Percentiles rank a stretch among this genome's conserved stretches.
phyloP scores from a whole-genome alignment of 2,888 invertebrate species.

The Tetramorium bicarinatum region DNA sequence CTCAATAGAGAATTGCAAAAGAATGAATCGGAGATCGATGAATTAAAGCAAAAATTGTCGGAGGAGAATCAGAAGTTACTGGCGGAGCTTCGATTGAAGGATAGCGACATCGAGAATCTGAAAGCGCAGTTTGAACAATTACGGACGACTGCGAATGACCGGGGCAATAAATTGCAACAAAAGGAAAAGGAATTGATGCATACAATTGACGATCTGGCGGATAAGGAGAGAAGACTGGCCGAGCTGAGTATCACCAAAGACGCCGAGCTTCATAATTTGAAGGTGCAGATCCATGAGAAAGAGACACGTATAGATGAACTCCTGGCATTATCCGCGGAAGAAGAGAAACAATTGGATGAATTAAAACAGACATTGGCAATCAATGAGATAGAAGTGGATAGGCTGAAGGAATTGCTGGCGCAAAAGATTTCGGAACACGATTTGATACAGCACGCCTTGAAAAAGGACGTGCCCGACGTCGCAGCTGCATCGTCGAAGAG shows the following conservation, averaged over 20 bases:
- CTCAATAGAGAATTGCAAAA: slow-evolving; percentile 69
- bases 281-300: slow-evolving; percentile 88
- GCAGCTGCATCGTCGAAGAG: slow-evolving; percentile 50
- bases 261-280: slow-evolving; percentile 91
- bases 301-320: slow-evolving; percentile 87
- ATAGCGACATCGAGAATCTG: slow-evolving; percentile 77
- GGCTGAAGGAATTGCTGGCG: slow-evolving; percentile 90
- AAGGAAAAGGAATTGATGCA: slow-evolving; percentile 74
- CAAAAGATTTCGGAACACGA: slow-evolving; percentile 89
- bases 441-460: slow-evolving; percentile 81
- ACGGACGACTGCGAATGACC: slow-evolving; percentile 40
- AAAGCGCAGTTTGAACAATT: slow-evolving; percentile 65
- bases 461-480: slow-evolving; percentile 73
- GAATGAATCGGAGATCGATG: slow-evolving; percentile 74
- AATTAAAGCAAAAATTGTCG: slow-evolving; percentile 63
- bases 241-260: slow-evolving; percentile 89
- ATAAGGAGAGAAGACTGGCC: slow-evolving; percentile 80
- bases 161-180: slow-evolving; percentile 67
- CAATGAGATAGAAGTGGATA: slow-evolving; percentile 91
- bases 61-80: slow-evolving; percentile 72
- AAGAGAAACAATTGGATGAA: slow-evolving; percentile 88
- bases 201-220: slow-evolving; percentile 72
- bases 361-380: slow-evolving; percentile 89
- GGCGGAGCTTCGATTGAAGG: slow-evolving; percentile 68
- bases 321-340: slow-evolving; percentile 87